Conservation (phyloP, 2,113 vertebrate genomes). For the Oceanites oceanicus region DNA sequence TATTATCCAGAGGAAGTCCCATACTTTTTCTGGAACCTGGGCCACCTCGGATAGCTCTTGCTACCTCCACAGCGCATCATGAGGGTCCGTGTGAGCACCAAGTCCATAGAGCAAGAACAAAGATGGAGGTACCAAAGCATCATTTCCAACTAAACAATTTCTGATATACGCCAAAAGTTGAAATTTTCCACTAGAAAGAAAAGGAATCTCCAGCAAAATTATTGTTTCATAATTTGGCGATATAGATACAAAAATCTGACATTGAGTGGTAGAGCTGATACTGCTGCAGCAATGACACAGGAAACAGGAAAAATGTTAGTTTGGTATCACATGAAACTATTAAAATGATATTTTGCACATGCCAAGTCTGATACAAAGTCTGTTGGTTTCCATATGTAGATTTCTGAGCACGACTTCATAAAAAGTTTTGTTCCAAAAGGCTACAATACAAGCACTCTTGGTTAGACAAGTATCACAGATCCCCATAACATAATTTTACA, state of each 20-base stretch:
- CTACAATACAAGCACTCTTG: neutral
- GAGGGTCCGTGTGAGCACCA: accelerated
- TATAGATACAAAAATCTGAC: neutral
- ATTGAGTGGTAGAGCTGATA: neutral
- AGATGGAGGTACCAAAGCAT: neutral
- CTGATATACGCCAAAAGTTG: neutral
- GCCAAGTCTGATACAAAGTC: neutral
- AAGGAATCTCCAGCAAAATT: neutral
- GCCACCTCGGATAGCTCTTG: neutral
- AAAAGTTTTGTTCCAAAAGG: neutral
- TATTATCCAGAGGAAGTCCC: neutral
- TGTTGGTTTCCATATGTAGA: neutral
- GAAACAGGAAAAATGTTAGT: neutral
- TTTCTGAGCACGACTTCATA: neutral
- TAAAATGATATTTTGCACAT: neutral
- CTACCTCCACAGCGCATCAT: neutral
- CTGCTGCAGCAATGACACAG: neutral
- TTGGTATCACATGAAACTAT: neutral
- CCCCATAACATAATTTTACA: neutral
- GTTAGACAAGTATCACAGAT: neutral
- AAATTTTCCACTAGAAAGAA: neutral
- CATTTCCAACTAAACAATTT: neutral
- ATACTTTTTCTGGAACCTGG: neutral
- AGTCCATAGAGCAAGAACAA: neutral
- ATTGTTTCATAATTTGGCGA: neutral